Conservation (phyloP, 1,140 invertebrate species). For the Caenorhabditis remanei region DNA sequence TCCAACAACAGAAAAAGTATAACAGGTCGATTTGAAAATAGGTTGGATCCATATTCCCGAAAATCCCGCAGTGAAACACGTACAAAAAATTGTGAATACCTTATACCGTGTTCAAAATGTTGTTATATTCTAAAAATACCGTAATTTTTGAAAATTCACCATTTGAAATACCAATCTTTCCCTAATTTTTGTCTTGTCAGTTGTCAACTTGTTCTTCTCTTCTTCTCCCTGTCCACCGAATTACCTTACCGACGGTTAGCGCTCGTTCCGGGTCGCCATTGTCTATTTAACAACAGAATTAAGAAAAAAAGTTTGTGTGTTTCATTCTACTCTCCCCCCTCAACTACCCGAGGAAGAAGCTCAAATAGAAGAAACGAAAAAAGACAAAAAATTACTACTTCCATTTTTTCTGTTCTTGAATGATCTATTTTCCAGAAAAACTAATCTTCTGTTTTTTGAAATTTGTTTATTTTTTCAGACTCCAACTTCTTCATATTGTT, state of each 20-base stretch:
- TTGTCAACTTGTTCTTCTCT: neutral
- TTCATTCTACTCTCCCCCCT: neutral
- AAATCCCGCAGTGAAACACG: too few species aligned
- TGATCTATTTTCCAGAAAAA: too few species aligned
- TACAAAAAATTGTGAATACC: too few species aligned
- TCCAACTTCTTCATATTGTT: neutral
- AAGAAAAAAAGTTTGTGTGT: constrained; percentile 34
- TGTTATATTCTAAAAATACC: too few species aligned
- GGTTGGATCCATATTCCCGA: too few species aligned
- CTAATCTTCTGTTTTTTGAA: neutral
- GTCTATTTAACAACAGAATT: constrained; percentile 56
- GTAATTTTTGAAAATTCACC: too few species aligned
- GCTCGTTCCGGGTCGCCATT: neutral
- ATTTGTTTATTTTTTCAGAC: neutral
- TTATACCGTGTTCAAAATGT: too few species aligned
- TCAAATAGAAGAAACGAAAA: constrained; percentile 6
- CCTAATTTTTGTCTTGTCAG: neutral
- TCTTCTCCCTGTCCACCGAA: neutral
- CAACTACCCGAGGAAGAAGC: neutral
- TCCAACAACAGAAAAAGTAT: too few species aligned
- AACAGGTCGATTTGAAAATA: too few species aligned
- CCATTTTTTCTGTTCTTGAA: neutral
- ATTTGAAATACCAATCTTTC: neutral
- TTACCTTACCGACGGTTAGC: neutral
- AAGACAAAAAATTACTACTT: neutral